Conservation (phyloP, 1,140 invertebrate genomes). For the Tachypleus tridentatus region DNA sequence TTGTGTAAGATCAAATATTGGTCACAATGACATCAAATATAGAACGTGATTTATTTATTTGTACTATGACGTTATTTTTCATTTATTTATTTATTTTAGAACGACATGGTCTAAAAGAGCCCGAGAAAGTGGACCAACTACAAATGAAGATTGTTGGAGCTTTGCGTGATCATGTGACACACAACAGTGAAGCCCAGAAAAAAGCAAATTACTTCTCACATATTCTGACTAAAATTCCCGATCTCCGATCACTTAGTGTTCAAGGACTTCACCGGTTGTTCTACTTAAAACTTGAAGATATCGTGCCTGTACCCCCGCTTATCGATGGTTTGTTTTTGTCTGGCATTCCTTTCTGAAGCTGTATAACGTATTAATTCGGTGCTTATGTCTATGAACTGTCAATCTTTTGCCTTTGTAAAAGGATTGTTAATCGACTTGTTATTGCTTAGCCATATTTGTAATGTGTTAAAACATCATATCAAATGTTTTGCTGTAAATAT, state of each 20-base stretch:
- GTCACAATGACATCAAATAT: too few relatives aligned
- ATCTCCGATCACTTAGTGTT: constrained; percentile 74
- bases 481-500: too few relatives aligned
- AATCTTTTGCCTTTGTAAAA: too few relatives aligned
- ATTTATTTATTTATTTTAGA: constrained; percentile 47
- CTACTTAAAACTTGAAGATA: constrained; percentile 81
- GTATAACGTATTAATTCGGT: too few relatives aligned
- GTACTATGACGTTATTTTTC: too few relatives aligned
- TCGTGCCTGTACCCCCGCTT: constrained; percentile 76
- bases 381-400: too few relatives aligned
- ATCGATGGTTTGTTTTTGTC: constrained; percentile 91
- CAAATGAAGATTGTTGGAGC: constrained; percentile 91
- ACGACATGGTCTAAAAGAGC: constrained; percentile 78
- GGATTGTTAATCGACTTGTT: too few relatives aligned
- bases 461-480: too few relatives aligned
- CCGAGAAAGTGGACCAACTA: constrained; percentile 76
- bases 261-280: constrained; percentile 88
- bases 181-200: constrained; percentile 73
- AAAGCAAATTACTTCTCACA: constrained; percentile 82
- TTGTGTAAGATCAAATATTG: too few relatives aligned
- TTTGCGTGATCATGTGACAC: constrained; percentile 82
- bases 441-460: too few relatives aligned
- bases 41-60: too few relatives aligned
- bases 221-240: constrained; percentile 76
- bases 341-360: constrained; percentile 67